Evolutionary conservation across 2,113 vertebrate genomes (phyloP), one percentile per base, ranked within the genome.

Genomic region (Paramisgurnus dabryanus): DNA sequence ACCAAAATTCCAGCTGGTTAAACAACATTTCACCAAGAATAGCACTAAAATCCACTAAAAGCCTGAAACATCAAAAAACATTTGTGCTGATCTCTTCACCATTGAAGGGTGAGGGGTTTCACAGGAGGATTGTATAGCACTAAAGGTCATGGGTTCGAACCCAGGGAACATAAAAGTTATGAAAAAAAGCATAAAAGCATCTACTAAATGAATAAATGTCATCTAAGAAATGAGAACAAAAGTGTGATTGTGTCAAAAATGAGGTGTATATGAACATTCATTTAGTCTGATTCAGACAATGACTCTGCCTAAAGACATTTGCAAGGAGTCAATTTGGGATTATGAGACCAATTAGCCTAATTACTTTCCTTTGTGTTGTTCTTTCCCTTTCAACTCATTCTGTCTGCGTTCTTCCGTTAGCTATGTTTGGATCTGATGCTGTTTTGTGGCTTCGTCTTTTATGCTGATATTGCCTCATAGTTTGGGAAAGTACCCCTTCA

Each of bases 281-380:
- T n/a, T 41, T 47, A 41, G 64, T 58, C 65, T 70, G 71, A 80
- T 67, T 4, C 53, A 65, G 39, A 47, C 73, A 57, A 66, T 12
- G 27, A 53, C 43, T 78, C 80, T 85, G 82, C 87, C 82, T 84
- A 87, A 85, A 83, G 78, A 79, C 76, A 84, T 85, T 91, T 91
- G 41, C 87, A 85, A 82, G 91, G 86, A 90, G 85, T 89, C 81
- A 87, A 87, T 92, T 89, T 91, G 84, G 88, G 89, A 92, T 89
- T 88, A 90, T 80, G 91, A 91, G 90, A 92, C 90, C 89, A 94
- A 92, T 93, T 93, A 92, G 87, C 86, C 85, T 90, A 91, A 92
- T 93, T 90, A 86, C 89, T 87, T 89, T 89, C 71, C 77, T 87
- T 89, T 88, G 84, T 86, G 68, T 60, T 83, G 55, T 50, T 55